Base-by-base conservation (phyloP, 2,113 vertebrate species). In the Sula dactylatra region DNA sequence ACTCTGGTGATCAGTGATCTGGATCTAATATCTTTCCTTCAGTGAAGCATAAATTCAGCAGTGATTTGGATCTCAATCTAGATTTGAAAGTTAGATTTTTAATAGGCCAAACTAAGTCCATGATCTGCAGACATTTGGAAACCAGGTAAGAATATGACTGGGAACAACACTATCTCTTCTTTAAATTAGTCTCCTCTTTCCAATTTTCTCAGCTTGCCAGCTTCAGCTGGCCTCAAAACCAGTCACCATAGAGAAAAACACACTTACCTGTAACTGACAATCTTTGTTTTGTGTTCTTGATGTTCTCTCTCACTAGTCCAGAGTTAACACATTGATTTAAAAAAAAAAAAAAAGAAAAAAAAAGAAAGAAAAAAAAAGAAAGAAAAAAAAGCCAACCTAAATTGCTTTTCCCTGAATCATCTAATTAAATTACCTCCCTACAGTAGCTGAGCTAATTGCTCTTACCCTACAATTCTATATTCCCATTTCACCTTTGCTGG, bases 401-500 rank as follows among this genome's bases (percentile, higher is more conserved):
- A 78, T 66, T 74, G 19, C 38, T 93, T 77, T 94, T 61, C 29
- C 31, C n/a, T 59, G 69, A 95, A 88, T 91, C 55, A 80, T 71
- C 69, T 82, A 83, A 94, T 88, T 84, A 88, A 83, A 93, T 91
- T 84, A 66, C 82, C 21, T 84, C 76, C 50, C n/a, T 59, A 64
- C 27, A 88, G 74, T n/a, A 88, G 54, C 36, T 83, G 47, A 94
- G 45, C 21, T 95, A 96, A 92, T 85, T 92, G 59, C 52, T 94
- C 80, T 94, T 90, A 95, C 54, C 32, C 58, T 80, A 42, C 69
- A 74, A 44, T 77, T 94, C 61, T 82, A 13, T 76, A 88, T 82
- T 90, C 65, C 82, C 65, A 81, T 95, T 96, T 88, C 72, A 94
- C 61, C 50, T 95, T 95, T 74, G 69, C 72, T 94, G 88, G 62